Percentiles rank a stretch among this genome's conserved stretches.
Conservation (phyloP, 2,888 invertebrate species). For the Erynnis tages region DNA sequence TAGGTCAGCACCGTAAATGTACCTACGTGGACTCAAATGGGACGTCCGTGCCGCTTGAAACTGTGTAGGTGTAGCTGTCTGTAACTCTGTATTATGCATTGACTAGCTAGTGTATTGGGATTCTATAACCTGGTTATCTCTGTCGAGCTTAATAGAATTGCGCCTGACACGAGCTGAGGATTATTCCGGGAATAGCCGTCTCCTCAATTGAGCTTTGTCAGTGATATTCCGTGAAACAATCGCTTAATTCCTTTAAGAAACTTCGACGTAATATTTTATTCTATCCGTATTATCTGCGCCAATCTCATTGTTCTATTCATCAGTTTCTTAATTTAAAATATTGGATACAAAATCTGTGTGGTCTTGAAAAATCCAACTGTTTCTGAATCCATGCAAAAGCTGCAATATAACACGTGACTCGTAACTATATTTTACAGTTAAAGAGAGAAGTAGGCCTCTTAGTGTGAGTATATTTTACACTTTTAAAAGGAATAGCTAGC, state of each 20-base stretch:
- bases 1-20: constrained; percentile 15
- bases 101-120: neutral
- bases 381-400: neutral
- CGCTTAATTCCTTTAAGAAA: no score
- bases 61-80: constrained; percentile 4
- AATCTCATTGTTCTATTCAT: neutral
- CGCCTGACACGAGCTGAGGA: neutral
- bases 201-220: neutral
- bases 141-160: neutral
- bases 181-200: neutral
- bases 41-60: constrained; percentile 16
- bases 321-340: no score
- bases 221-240: neutral
- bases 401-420: no score
- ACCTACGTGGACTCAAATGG: constrained; percentile 23
- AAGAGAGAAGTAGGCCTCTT: no score
- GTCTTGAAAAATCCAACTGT: no score
- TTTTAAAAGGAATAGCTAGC: neutral
- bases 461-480: neutral
- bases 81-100: neutral
- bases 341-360: no score
- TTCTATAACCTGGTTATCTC: constrained; percentile 1
- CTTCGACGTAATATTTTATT: no score
- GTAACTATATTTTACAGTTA: no score
- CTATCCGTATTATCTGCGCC: no score